These are phyloP conservation scores for Sminthurides bifidus DNA, from an alignment of 1,140 invertebrate species.

Conservation along the genomic window DNA sequence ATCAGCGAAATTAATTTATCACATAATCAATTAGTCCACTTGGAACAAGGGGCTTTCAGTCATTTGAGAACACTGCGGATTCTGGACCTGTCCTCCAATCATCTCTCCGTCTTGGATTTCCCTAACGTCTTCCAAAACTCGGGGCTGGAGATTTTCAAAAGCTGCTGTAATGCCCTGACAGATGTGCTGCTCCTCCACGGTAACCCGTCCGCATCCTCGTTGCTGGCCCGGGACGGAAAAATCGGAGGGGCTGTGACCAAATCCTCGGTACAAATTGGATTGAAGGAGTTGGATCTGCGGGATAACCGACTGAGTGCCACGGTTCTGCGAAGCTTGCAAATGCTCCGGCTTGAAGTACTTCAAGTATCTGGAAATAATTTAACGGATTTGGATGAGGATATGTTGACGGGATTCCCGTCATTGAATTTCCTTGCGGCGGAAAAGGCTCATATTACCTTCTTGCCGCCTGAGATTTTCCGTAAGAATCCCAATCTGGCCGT, in stretches of 20 bases:
- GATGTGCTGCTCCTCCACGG: constrained; percentile 8
- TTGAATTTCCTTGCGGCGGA: constrained; percentile 58
- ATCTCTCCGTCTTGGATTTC: constrained; percentile 42
- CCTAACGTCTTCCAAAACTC: constrained; percentile 32
- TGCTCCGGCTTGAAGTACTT: constrained; percentile 57
- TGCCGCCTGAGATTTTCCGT: constrained; percentile 53
- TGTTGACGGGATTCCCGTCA: constrained; percentile 58
- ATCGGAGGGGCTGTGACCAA: constrained; percentile 45
- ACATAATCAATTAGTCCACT: constrained; percentile 34
- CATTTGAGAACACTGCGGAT: constrained; percentile 47
- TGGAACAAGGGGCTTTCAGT: constrained; percentile 48
- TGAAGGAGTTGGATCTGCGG: constrained; percentile 57
- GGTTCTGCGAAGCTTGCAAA: constrained; percentile 45
- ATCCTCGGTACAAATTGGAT: constrained; percentile 40
- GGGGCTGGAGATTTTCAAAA: constrained; percentile 32
- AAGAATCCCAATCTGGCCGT: constrained; percentile 34
- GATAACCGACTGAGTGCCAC: constrained; percentile 51
- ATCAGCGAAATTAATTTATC: constrained; percentile 51
- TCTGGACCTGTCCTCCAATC: constrained; percentile 52
- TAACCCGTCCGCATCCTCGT: not conserved
- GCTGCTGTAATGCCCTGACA: constrained; percentile 26
- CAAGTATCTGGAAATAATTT: constrained; percentile 65
- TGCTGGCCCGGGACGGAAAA: constrained; percentile 42
- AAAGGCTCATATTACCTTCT: constrained; percentile 49
- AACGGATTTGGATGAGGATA: constrained; percentile 49